These are phyloP conservation scores for Cisticola juncidis DNA, from an alignment of 2,113 vertebrate species.

Conservation along the genomic window DNA sequence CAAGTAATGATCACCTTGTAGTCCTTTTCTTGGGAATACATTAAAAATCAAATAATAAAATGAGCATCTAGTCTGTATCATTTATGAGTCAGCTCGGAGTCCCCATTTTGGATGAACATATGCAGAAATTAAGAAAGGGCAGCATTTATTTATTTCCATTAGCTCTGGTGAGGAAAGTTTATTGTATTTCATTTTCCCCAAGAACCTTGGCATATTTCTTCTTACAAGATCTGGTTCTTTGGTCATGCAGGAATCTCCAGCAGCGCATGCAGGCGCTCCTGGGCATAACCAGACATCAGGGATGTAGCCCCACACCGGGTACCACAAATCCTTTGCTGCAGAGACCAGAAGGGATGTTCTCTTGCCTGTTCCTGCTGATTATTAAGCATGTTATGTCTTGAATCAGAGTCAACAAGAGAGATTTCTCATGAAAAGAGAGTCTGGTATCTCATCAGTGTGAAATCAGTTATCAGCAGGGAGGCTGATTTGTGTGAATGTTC, in stretches of 20 bases:
- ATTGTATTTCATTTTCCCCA: not conserved
- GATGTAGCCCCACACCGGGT: not conserved
- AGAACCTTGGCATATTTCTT: not conserved
- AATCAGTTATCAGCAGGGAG: not conserved
- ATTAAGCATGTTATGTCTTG: not conserved
- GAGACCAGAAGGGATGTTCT: not conserved
- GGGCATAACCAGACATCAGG: not conserved
- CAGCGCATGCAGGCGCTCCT: not conserved
- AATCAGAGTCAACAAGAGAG: not conserved
- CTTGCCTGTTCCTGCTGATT: not conserved
- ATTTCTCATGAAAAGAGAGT: not conserved
- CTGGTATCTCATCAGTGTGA: not conserved
- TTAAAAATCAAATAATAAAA: not conserved
- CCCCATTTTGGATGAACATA: not conserved
- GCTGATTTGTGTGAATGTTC: not conserved
- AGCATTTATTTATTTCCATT: not conserved
- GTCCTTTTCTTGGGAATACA: not conserved
- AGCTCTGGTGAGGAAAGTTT: not conserved
- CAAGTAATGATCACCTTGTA: not conserved
- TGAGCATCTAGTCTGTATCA: not conserved
- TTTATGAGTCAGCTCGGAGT: not conserved
- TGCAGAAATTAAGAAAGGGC: not conserved
- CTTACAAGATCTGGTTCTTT: not conserved
- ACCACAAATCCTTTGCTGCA: not conserved
- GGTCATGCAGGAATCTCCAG: not conserved